Conservation (phyloP, 2,797 vertebrate genomes). For the Phataginus tricuspis region DNA sequence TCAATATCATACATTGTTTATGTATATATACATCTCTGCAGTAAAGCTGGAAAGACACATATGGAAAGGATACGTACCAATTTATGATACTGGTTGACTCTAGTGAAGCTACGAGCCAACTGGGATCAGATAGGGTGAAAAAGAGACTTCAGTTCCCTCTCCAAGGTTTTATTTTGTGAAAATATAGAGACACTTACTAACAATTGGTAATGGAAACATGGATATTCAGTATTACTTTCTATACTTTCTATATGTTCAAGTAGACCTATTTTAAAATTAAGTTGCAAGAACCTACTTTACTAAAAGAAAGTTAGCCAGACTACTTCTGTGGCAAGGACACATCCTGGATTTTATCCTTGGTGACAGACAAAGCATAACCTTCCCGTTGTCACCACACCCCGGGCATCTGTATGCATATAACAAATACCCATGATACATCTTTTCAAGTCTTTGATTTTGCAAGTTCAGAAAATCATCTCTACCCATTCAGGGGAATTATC, state of each 20-base stretch:
- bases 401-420: not conserved
- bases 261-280: conserved; percentile 26
- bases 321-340: not conserved
- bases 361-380: not conserved
- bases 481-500: not conserved
- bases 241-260: not conserved
- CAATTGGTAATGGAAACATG: not conserved
- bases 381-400: not conserved
- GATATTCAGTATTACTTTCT: not conserved
- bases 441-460: not conserved
- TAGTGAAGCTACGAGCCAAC: not conserved
- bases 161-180: not conserved
- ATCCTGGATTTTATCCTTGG: not conserved
- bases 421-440: not conserved
- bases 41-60: not conserved
- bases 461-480: conserved; percentile 44
- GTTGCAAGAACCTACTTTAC: not conserved
- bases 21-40: not conserved
- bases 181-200: conserved; percentile 16
- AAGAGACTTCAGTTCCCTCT: not conserved
- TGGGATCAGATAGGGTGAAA: not conserved
- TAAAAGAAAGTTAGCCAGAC: not conserved
- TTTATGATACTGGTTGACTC: not conserved
- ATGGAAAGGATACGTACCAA: not conserved
- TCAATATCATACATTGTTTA: not conserved